Evolutionary conservation across 2,113 vertebrate species (phyloP).

Genomic region (Orthonyx spaldingii): DNA sequence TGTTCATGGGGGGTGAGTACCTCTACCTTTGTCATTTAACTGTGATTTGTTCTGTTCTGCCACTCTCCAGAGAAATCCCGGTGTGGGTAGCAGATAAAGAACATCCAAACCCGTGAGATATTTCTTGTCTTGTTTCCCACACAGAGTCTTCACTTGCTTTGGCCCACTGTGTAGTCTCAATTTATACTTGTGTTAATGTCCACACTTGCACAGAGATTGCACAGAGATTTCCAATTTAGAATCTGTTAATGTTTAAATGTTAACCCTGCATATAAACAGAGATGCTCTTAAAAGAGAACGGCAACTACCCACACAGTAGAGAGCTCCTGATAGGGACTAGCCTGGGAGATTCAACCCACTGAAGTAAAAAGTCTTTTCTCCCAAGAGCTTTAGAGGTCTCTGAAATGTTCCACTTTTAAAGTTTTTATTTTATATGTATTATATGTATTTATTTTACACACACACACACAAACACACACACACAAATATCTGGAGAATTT

Average conservation of each 20-base stretch:
- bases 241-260: background rate
- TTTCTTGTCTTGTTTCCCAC: background rate
- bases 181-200: background rate
- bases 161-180: background rate
- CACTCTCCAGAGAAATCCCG: background rate
- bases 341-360: background rate
- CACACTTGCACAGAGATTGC: background rate
- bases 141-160: accelerated
- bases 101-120: background rate
- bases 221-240: background rate
- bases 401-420: background rate
- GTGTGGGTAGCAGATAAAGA: background rate
- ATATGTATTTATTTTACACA: too few relatives aligned
- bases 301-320: background rate
- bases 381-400: background rate
- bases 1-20: accelerated
- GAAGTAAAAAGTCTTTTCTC: background rate
- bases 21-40: background rate
- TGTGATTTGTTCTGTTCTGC: background rate
- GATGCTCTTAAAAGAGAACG: background rate
- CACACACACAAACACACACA: background rate
- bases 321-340: background rate
- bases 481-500: background rate
- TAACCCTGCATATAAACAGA: background rate
- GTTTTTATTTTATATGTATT: background rate